phyloP scores from a whole-genome alignment of 2,113 vertebrate genomes.

The Dipodomys ordii region DNA sequence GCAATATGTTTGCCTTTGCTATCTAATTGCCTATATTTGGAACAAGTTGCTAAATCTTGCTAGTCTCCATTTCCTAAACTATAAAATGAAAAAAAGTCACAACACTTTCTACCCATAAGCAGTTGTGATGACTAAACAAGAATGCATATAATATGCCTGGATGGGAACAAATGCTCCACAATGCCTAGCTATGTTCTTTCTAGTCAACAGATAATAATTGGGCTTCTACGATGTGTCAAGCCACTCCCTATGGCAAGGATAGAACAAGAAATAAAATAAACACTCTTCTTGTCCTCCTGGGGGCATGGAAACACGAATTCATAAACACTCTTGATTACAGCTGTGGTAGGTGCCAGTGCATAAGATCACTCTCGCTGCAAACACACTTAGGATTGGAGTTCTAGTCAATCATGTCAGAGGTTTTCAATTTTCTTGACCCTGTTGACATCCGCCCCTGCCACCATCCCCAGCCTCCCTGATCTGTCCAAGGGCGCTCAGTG shows the following conservation, averaged over 20 bases:
- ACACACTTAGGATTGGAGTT: not conserved
- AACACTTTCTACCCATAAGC: not conserved
- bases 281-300: not conserved
- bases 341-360: not conserved
- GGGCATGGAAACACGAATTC: not conserved
- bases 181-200: not conserved
- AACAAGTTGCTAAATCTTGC: not conserved
- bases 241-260: not conserved
- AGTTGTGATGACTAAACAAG: not conserved
- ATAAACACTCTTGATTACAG: not conserved
- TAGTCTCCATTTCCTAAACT: not conserved
- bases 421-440: not conserved
- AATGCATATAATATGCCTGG: not conserved
- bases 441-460: not conserved
- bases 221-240: not conserved
- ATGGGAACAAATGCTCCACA: not conserved
- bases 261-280: not conserved
- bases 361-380: not conserved
- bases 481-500: not conserved
- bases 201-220: not conserved
- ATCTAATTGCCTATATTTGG: not conserved
- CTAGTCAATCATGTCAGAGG: not conserved
- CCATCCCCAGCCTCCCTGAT: too few species aligned
- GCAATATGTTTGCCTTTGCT: not conserved
- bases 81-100: not conserved